A percentile compares a stretch with the other conserved stretches of the same genome.
Evolutionary conservation across 1,140 invertebrate genomes (phyloP).

Genomic region (Latrodectus geometricus): DNA sequence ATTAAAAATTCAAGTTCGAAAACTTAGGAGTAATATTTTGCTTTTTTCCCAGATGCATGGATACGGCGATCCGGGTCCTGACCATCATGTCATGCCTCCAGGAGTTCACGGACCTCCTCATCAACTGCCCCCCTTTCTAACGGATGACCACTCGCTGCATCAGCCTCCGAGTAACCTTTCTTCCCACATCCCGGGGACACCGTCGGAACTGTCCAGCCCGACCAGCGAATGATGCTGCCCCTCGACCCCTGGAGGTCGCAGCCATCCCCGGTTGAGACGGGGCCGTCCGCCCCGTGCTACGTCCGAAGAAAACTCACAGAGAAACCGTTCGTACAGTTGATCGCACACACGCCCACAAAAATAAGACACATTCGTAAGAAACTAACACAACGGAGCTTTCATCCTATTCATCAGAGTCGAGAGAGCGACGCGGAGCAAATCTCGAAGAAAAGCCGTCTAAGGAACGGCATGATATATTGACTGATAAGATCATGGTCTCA

Average conservation of each 20-base stretch:
- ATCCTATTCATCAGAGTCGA: background rate
- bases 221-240: conserved; percentile 67
- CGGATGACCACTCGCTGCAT: conserved; percentile 65
- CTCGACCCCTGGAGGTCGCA: background rate
- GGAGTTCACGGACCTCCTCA: conserved; percentile 46
- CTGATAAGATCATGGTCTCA: too few species aligned
- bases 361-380: background rate
- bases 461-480: too few species aligned
- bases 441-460: too few species aligned
- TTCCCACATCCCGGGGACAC: conserved; percentile 68
- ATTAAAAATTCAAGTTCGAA: background rate
- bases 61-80: conserved; percentile 63
- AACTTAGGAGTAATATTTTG: background rate
- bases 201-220: conserved; percentile 69
- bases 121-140: conserved; percentile 62
- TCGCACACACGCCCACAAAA: background rate
- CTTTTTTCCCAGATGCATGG: conserved; percentile 66
- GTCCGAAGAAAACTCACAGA: background rate
- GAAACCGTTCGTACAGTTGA: background rate
- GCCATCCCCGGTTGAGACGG: conserved; percentile 7
- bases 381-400: background rate
- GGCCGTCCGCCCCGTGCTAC: conserved; percentile 25
- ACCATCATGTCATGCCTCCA: conserved; percentile 64
- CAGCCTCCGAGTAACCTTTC: conserved; percentile 67
- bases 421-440: too few species aligned